Conservation (phyloP, 1,140 invertebrate genomes). For the Neodiprion lecontei region DNA sequence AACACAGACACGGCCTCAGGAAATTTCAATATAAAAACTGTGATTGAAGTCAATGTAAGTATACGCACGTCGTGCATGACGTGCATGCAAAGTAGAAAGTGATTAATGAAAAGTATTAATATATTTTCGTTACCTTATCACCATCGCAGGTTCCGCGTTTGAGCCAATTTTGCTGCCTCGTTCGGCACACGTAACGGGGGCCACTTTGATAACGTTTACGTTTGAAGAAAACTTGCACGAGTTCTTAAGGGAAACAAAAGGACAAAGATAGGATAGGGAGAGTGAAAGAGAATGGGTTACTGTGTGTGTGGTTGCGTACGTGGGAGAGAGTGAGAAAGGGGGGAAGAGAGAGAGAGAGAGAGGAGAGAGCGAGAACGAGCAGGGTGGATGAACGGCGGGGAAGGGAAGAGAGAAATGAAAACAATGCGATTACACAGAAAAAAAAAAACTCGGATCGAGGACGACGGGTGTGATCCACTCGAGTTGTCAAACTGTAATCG, state of each 20-base stretch:
- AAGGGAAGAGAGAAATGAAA: neutral
- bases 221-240: neutral
- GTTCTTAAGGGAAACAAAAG: neutral
- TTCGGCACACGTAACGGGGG: slow-evolving; percentile 44
- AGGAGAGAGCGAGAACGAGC: neutral
- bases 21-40: too few relatives aligned
- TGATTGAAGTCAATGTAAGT: too few relatives aligned
- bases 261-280: neutral
- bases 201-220: slow-evolving; percentile 37
- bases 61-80: too few relatives aligned
- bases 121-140: slow-evolving; percentile 52
- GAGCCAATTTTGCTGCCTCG: slow-evolving; percentile 49
- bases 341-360: neutral
- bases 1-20: too few relatives aligned
- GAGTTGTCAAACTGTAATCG: neutral
- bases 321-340: neutral
- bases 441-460: neutral
- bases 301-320: neutral
- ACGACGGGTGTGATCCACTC: neutral
- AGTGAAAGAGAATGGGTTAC: neutral
- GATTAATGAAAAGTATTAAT: too few relatives aligned
- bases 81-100: too few relatives aligned
- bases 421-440: neutral
- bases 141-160: slow-evolving; percentile 58
- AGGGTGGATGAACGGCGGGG: neutral